phyloP scores from a whole-genome alignment of 2,888 invertebrate species.

The Pollenia griseotomentosa region DNA sequence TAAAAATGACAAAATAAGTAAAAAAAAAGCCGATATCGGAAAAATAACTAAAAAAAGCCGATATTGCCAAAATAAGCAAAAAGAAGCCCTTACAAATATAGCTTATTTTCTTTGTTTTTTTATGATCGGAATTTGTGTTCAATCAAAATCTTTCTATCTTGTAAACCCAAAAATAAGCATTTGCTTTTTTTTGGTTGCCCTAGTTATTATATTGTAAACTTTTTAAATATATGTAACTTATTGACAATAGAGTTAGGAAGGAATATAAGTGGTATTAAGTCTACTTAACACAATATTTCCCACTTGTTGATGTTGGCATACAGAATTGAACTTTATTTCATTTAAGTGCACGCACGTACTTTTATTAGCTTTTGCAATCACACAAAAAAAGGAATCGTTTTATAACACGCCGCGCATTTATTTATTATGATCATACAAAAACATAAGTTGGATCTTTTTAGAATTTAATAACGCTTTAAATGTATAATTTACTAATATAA shows the following conservation, averaged over 20 bases:
- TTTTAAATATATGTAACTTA: conserved; percentile 47
- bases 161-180: no score
- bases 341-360: conserved; percentile 59
- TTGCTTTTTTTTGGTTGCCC: no score
- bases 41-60: no score
- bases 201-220: conserved; percentile 14
- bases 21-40: no score
- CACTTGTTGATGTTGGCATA: conserved; percentile 4
- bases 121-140: no score
- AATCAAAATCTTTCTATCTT: no score
- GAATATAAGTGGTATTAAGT: not conserved
- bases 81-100: no score
- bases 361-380: conserved; percentile 25
- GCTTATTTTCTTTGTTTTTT: no score
- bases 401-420: not conserved
- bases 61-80: no score
- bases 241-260: conserved; percentile 37
- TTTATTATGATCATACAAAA: not conserved
- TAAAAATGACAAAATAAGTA: no score
- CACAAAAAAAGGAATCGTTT: not conserved
- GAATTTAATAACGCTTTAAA: not conserved
- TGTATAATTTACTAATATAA: not conserved
- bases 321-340: conserved; percentile 38
- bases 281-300: not conserved
- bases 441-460: not conserved